phyloP scores from a whole-genome alignment of 2,888 invertebrate species.

The Scaptomyza tumidula region DNA sequence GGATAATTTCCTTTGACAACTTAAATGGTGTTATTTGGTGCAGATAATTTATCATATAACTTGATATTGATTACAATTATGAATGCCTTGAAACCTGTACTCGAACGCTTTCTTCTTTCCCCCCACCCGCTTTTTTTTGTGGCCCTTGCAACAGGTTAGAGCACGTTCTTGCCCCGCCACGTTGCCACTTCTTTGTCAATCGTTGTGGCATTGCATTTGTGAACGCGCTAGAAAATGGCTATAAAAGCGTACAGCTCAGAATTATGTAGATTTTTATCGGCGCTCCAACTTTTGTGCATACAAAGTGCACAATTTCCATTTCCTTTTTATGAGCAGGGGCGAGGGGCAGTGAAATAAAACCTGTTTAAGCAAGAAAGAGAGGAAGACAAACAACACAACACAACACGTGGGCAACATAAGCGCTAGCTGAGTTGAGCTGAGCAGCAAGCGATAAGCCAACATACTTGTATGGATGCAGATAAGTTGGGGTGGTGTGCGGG shows the following conservation, averaged over 20 bases:
- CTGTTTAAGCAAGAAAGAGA: conserved; percentile 40
- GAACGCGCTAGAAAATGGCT: conserved; percentile 71
- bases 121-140: no score
- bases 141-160: conserved; percentile 44
- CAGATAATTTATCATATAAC: conserved; percentile 82
- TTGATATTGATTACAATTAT: conserved; percentile 79
- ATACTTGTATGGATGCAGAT: conserved; percentile 15
- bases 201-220: conserved; percentile 38
- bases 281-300: conserved; percentile 76
- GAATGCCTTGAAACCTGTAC: conserved; percentile 33
- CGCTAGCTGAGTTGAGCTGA: conserved; percentile 60
- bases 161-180: background rate
- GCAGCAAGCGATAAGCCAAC: conserved; percentile 67
- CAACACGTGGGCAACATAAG: conserved; percentile 72
- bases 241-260: conserved; percentile 72
- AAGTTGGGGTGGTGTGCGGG: background rate
- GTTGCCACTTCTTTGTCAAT: background rate
- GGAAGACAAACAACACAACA: conserved; percentile 19
- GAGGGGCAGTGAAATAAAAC: conserved; percentile 32
- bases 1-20: conserved; percentile 82
- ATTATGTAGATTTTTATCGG: conserved; percentile 79
- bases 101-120: background rate
- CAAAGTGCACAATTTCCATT: conserved; percentile 75
- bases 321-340: background rate
- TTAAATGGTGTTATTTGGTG: conserved; percentile 82